Conservation (phyloP, 2,888 invertebrate genomes). For the Apantesis nais region DNA sequence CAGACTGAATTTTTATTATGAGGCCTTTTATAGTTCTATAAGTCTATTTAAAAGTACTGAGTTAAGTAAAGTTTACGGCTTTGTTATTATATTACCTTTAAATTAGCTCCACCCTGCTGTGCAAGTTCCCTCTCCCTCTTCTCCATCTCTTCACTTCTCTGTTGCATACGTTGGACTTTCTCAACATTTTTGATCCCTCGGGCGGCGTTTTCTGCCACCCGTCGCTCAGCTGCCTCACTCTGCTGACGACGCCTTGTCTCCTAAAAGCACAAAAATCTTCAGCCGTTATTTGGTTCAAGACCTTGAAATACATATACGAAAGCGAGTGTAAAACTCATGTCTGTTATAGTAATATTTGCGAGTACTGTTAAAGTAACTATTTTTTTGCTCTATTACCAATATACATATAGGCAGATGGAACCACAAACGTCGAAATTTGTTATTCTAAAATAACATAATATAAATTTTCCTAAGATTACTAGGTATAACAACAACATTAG, state of each 20-base stretch:
- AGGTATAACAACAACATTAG: background rate
- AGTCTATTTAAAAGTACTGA: too few relatives aligned
- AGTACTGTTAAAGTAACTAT: background rate
- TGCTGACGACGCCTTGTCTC: constrained; percentile 88
- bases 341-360: background rate
- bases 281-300: background rate
- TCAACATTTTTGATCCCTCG: constrained; percentile 89
- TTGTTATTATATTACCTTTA: constrained; percentile 66
- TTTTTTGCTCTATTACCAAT: background rate
- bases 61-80: too few relatives aligned
- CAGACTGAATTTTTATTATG: too few relatives aligned
- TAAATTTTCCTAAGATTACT: background rate
- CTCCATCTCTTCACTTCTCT: constrained; percentile 85
- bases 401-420: too few relatives aligned
- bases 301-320: background rate
- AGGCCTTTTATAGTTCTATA: too few relatives aligned
- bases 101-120: constrained; percentile 69
- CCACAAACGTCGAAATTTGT: background rate
- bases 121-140: constrained; percentile 82
- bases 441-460: background rate
- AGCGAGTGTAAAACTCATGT: background rate
- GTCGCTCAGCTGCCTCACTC: constrained; percentile 88
- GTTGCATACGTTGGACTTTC: constrained; percentile 85
- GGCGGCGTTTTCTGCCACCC: constrained; percentile 85
- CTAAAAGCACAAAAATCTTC: constrained; percentile 60